Evolutionary conservation across 2,888 invertebrate genomes (phyloP).

Genomic region (Amiota mariae): DNA sequence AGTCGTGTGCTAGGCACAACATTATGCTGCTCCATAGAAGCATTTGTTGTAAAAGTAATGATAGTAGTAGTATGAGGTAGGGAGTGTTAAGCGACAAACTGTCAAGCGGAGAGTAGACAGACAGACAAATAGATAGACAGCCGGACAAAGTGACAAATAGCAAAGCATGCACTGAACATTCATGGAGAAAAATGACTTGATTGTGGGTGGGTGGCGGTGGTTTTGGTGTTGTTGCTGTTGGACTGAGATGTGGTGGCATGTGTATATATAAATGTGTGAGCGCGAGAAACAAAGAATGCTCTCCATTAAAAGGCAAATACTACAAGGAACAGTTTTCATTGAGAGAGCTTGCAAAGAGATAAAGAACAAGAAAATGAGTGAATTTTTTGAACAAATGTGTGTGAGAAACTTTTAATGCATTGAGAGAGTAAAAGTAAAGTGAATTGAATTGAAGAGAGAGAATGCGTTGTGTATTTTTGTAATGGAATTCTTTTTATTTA

Average conservation of each 20-base stretch:
- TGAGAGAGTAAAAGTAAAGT: constrained; percentile 28
- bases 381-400: too few species aligned
- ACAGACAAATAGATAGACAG: constrained; percentile 8
- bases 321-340: too few species aligned
- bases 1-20: not conserved
- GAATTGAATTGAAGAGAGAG: constrained; percentile 29
- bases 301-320: constrained; percentile 36
- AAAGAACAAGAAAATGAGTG: too few species aligned
- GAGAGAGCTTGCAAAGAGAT: too few species aligned
- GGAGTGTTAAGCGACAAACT: constrained; percentile 7
- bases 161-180: too few species aligned
- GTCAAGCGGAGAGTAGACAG: constrained; percentile 5
- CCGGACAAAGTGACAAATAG: constrained; percentile 7
- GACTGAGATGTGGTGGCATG: not conserved
- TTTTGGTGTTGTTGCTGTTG: not conserved
- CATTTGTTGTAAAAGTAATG: not conserved
- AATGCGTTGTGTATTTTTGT: not conserved
- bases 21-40: not conserved
- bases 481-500: constrained; percentile 2
- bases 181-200: not conserved
- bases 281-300: constrained; percentile 27
- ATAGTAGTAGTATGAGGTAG: too few species aligned
- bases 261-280: not conserved
- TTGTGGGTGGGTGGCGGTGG: not conserved
- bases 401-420: too few species aligned